A percentile compares a stretch with the other conserved stretches of the same genome.
These are phyloP conservation scores for Aphidoletes aphidimyza DNA, from an alignment of 2,888 invertebrate species.

Conservation along the genomic window DNA sequence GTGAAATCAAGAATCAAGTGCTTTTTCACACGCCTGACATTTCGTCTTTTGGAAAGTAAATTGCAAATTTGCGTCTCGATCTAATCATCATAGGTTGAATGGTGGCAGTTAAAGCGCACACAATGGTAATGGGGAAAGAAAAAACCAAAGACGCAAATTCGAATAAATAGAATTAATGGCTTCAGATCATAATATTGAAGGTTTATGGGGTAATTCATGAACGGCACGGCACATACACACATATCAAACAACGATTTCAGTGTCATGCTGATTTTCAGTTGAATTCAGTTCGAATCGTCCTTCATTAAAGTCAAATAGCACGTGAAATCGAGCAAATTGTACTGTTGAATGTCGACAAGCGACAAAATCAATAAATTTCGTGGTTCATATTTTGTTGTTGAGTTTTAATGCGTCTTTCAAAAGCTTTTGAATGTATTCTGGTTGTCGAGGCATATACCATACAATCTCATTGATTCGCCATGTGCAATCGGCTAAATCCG, in stretches of 20 bases:
- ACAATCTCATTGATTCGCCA: background rate
- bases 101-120: background rate
- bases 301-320: background rate
- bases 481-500: background rate
- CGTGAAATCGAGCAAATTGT: conserved; percentile 20
- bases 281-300: background rate
- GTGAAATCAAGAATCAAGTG: background rate
- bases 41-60: background rate
- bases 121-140: background rate
- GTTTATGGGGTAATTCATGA: background rate
- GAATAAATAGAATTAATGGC: conserved; percentile 50
- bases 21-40: too few species aligned
- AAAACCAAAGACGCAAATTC: conserved; percentile 24
- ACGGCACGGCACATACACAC: background rate
- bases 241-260: background rate
- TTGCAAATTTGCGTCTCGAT: conserved; percentile 33
- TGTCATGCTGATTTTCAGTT: conserved; percentile 26
- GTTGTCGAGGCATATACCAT: background rate
- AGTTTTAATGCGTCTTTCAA: conserved; percentile 1
- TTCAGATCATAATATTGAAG: background rate
- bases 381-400: conserved; percentile 18
- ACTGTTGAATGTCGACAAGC: background rate
- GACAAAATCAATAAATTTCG: conserved; percentile 19
- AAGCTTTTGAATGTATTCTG: background rate
- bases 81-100: too few species aligned